These are phyloP conservation scores for Trididemnum nubilum DNA, from an alignment of 23 tunicate genomes.

Conservation along the genomic window DNA sequence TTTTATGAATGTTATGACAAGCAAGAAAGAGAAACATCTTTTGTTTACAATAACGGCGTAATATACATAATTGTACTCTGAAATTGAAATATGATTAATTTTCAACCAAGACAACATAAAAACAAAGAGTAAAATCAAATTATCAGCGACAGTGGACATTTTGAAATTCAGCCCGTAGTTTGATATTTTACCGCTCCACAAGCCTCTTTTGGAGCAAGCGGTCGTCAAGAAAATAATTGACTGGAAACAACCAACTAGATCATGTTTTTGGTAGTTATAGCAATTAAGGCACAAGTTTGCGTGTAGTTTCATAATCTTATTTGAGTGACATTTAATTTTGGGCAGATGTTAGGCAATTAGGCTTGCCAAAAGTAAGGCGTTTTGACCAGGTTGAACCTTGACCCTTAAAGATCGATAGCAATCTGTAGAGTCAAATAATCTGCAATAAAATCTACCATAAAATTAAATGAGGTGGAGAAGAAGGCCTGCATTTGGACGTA, in stretches of 20 bases:
- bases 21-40: too few species aligned
- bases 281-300: too few species aligned
- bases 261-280: too few species aligned
- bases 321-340: constrained; percentile 26
- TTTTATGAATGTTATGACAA: too few species aligned
- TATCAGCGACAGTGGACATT: background rate
- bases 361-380: background rate
- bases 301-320: background rate
- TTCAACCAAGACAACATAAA: too few species aligned
- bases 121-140: too few species aligned
- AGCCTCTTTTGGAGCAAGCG: background rate
- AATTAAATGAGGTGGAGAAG: background rate
- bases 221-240: background rate
- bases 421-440: constrained; percentile 18
- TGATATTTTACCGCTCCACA: background rate
- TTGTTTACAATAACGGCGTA: too few species aligned
- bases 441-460: constrained; percentile 23
- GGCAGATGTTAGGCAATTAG: constrained; percentile 35
- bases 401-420: constrained; percentile 17
- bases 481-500: too few species aligned
- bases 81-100: too few species aligned
- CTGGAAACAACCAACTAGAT: background rate
- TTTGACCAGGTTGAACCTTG: background rate
- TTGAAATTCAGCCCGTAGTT: background rate
- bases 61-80: too few species aligned